Conservation (phyloP, 2,888 invertebrate species). For the Syritta pipiens region DNA sequence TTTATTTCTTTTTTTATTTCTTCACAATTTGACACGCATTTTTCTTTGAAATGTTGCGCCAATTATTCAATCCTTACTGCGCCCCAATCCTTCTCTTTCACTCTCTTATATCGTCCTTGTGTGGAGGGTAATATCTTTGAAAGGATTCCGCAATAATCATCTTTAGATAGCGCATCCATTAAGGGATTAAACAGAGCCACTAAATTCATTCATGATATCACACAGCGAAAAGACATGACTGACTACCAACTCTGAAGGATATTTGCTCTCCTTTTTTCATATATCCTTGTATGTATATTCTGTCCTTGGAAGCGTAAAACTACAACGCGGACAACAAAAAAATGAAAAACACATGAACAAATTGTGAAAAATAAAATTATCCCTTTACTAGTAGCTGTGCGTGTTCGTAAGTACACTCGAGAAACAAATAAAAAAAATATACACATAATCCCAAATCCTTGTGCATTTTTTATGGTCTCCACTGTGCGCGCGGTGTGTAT, state of each 20-base stretch:
- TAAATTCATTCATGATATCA: conserved; percentile 58
- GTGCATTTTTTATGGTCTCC: conserved; percentile 67
- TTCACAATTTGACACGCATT: conserved; percentile 60
- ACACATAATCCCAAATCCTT: conserved; percentile 59
- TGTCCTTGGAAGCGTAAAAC: conserved; percentile 26
- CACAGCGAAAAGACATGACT: neutral
- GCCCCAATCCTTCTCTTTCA: neutral
- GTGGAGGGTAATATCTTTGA: conserved; percentile 49
- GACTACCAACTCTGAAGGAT: neutral
- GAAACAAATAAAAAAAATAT: conserved; percentile 9
- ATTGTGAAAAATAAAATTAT: conserved; percentile 54
- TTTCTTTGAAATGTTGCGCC: conserved; percentile 50
- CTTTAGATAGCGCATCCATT: conserved; percentile 66
- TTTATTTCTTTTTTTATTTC: conserved; percentile 45
- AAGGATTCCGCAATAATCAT: conserved; percentile 64
- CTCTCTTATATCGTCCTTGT: neutral
- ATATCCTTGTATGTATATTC: conserved; percentile 6
- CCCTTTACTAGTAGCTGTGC: conserved; percentile 22
- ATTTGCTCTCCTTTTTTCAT: conserved; percentile 3
- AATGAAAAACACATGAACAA: conserved; percentile 9
- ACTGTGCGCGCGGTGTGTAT: conserved; percentile 18
- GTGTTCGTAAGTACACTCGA: conserved; percentile 34
- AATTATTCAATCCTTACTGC: conserved; percentile 52
- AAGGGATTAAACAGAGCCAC: conserved; percentile 65
- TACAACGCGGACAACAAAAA: conserved; percentile 3